Base-by-base conservation (phyloP, 2,113 vertebrate genomes). In the Theristicus caerulescens region DNA sequence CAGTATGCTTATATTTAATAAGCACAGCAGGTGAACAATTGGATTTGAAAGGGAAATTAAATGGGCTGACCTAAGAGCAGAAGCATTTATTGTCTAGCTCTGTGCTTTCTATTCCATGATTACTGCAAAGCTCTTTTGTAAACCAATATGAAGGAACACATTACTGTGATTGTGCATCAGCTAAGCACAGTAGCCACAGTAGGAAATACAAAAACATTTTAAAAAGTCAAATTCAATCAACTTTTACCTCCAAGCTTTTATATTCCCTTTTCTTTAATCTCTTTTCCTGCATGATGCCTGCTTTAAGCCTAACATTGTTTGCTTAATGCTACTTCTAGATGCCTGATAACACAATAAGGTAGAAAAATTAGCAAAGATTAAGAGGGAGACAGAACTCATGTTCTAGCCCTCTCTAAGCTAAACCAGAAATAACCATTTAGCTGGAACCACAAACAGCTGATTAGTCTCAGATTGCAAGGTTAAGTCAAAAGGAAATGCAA, bases 11-110 rank as follows among this genome's bases (percentile, higher is more conserved):
- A 91, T 96, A 94, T 97, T 97, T 97, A 98, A 97, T 97, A 97
- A 97, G 92, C 96, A 94, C 88, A 82, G 95, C 81, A 76, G 96
- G 97, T 95, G 86, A 98, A 93, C 95, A 97, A 97, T 96, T 96
- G 93, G 83, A 96, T 97, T 96, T 98, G 94, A 97, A 98, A 97
- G 72, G 89, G 85, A 98, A 98, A 98, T 98, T 97, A 97, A 98
- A 97, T 97, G 94, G 95, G 88, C 73, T 97, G 97, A 97, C 95
- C 97, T 83, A 91, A 92, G 95, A 94, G 88, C 94, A 94, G 54
- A 95, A 57, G 69, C 85, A 92, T 95, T 97, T 95, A 96, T 97
- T 96, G 96, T 98, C 78, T 92, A 67, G 61, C 85, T 97, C 77
- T 80, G 67, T 80, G 74, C 90, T 94, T 97, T 95, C 82, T 93